Evolutionary conservation across 2,888 invertebrate species (phyloP).

Genomic region (Chloroclystis v-ata): DNA sequence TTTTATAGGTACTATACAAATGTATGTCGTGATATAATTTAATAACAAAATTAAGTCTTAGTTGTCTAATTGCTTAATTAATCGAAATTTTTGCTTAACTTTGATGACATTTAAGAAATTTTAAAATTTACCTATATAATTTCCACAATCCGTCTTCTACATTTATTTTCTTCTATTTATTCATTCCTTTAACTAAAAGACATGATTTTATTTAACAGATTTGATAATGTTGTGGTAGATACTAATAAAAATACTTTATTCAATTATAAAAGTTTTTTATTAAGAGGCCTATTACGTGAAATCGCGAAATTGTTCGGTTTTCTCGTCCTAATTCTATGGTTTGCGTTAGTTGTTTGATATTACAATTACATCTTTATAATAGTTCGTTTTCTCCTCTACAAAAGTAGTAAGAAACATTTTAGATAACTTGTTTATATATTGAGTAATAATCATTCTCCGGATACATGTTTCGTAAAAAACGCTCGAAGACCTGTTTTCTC

Average conservation of each 20-base stretch:
- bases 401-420: too few species aligned
- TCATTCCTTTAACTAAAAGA: conserved; percentile 70
- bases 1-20: neutral
- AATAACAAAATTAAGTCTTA: neutral
- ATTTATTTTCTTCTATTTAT: conserved; percentile 40
- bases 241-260: conserved; percentile 10
- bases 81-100: neutral
- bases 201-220: conserved; percentile 46
- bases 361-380: too few species aligned
- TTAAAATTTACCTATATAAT: conserved; percentile 8
- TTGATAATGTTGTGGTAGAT: conserved; percentile 35
- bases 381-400: too few species aligned
- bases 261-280: neutral
- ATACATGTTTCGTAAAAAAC: too few species aligned
- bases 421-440: too few species aligned
- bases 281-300: too few species aligned
- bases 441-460: too few species aligned
- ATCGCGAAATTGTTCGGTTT: too few species aligned
- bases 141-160: conserved; percentile 17
- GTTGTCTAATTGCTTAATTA: neutral
- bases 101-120: neutral
- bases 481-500: too few species aligned
- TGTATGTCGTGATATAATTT: conserved; percentile 7
- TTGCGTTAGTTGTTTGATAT: too few species aligned
- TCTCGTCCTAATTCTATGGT: too few species aligned